Base-by-base conservation (phyloP, 1,140 invertebrate genomes). In the Meteorus sp. region DNA sequence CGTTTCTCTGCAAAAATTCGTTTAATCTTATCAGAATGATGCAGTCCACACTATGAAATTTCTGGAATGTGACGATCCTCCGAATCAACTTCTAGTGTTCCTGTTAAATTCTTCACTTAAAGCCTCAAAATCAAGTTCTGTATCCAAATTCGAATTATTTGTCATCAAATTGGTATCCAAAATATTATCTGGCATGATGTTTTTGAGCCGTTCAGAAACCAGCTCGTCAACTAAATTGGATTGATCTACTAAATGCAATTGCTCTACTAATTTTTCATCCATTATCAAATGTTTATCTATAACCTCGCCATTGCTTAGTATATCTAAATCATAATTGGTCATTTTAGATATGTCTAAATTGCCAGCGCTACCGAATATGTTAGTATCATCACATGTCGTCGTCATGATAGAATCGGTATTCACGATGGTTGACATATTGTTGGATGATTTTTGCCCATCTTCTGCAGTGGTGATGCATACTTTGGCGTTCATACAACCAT, bases 261-360 rank as follows among this genome's bases (percentile, higher is more conserved):
- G 74, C 23, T 79, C 76, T 1, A 73, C 75, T 22, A 79, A 64
- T 57, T 79, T 79, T 19, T 77, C 75, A 43, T 79, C 75, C 8
- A 79, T 77, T 56, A 78, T 67, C 33, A 78, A 65, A 53, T 76
- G 75, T 39, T 78, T 78, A 51, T 76, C 76, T 17, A 78, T 77
- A 0, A 72, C 74, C 0, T 70, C 67, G 35, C 70, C 74, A n/a
- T 66, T 73, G 47, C 71, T 71, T 3, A 78, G 59, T 50, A 77
- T 76, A 52, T 75, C 76, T 44, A 79, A 64, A 60, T 77, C 75
- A 22, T 78, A 78, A 44, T 62, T 71, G 6, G 65, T 33, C 15
- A 77, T 67, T 61, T 71, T 75, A 25, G 65, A 59, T 29, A 74
- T 71, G 29, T 75, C 72, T 7, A 76, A 63, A 68, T 71, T 74